Conservation (phyloP, 2,888 invertebrate genomes). For the Epicampocera succincta region DNA sequence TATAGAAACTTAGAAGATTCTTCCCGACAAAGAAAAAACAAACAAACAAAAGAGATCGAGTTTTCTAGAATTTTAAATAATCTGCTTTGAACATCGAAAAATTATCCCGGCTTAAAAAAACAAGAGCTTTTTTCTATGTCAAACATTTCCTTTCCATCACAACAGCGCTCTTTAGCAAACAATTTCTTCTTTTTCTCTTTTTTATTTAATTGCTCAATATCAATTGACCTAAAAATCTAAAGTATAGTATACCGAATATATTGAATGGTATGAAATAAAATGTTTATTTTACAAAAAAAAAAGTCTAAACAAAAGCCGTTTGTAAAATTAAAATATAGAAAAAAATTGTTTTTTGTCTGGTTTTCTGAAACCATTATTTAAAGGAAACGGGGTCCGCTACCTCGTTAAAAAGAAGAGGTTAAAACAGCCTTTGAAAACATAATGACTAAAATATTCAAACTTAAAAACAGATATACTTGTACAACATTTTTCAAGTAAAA, state of each 20-base stretch:
- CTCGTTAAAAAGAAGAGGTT: too few relatives aligned
- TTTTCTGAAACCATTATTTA: too few relatives aligned
- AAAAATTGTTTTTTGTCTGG: too few relatives aligned
- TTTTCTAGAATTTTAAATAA: too few relatives aligned
- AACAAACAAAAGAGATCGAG: too few relatives aligned
- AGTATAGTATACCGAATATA: not conserved
- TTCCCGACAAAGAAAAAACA: too few relatives aligned
- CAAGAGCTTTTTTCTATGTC: not conserved
- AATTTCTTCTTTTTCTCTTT: slow-evolving; percentile 1
- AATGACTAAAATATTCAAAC: not conserved
- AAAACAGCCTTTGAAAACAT: too few relatives aligned
- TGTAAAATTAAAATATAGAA: too few relatives aligned
- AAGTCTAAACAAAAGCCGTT: not conserved
- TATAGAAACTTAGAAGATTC: too few relatives aligned
- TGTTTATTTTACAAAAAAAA: not conserved
- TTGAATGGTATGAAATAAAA: not conserved
- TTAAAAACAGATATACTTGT: not conserved
- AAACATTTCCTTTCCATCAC: slow-evolving; percentile 5
- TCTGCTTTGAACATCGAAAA: not conserved
- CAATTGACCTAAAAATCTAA: slow-evolving; percentile 39
- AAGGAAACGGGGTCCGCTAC: too few relatives aligned
- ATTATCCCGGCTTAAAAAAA: slow-evolving; percentile 2
- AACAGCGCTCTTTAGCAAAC: slow-evolving; percentile 13
- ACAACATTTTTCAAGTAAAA: too few relatives aligned
- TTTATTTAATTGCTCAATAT: slow-evolving; percentile 9